Base-by-base conservation (phyloP, 2,113 vertebrate species). In the Dicaeum eximium region DNA sequence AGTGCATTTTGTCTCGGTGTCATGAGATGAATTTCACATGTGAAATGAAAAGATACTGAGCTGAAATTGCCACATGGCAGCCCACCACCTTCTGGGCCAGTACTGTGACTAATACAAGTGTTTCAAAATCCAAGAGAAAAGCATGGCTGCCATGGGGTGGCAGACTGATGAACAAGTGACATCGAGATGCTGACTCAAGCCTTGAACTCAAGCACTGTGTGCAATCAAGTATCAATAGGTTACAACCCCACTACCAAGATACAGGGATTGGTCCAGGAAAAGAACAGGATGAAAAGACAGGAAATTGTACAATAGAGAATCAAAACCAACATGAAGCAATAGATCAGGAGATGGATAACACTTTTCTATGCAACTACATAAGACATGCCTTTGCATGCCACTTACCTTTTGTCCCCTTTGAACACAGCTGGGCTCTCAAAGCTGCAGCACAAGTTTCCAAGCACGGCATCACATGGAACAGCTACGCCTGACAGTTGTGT, bases 401-500 rank as follows among this genome's bases (percentile, higher is more conserved):
- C 38, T 58, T 47, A 17, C 7, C 31, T 66, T 17, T 23, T 1
- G 21, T 4, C 57, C 61, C 38, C 35, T 35, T 18, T 4, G 50
- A 82, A 51, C 37, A 14, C 0, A 0, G 31, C 31, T 23, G 30
- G 35, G 33, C 24, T 64, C 44, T 61, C 11, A 0, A 40, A 53
- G 64, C 1, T 1, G 1, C 56, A 66, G 37, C 2, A 1, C 62
- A 9, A 24, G 18, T 24, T 50, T 38, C 48, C 0, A 0, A 93
- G 47, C 28, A 18, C 3, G 13, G 53, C 38, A 22, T 9, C 42
- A 14, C 37, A 9, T 0, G 33, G 84, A 40, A 65, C 69, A 51
- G 82, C 40, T 17, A 20, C 2, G 11, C 27, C 38, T 5, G 31
- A 33, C 35, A 23, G 35, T 11, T 79, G 40, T 17, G 62, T 22